These are phyloP conservation scores for Dioctria linearis DNA, from an alignment of 2,888 invertebrate genomes.

Conservation along the genomic window DNA sequence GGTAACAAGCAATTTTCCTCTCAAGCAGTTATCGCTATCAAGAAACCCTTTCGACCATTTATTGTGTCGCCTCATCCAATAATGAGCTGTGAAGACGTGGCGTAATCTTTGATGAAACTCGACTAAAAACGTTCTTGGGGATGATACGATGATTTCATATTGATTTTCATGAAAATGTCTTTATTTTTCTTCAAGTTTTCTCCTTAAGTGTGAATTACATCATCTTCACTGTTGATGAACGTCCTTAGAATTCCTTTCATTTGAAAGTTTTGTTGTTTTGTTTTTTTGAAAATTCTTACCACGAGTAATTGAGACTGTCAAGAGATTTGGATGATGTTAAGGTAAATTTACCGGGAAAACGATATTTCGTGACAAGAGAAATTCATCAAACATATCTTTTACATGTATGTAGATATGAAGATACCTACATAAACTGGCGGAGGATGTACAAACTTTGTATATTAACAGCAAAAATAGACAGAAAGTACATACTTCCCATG, in stretches of 20 bases:
- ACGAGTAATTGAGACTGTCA: background rate
- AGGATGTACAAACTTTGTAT: too few species aligned
- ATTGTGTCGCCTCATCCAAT: slow-evolving; percentile 36
- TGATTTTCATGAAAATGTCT: slow-evolving; percentile 5
- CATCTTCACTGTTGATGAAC: slow-evolving; percentile 20
- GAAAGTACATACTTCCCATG: background rate
- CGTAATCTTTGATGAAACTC: slow-evolving; percentile 32
- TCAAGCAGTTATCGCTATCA: background rate
- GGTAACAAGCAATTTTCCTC: slow-evolving; percentile 8
- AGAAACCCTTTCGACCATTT: slow-evolving; percentile 22
- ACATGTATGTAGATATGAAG: background rate
- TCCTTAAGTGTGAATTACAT: slow-evolving; percentile 14
- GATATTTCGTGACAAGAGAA: background rate
- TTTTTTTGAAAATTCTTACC: too few species aligned
- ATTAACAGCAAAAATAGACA: too few species aligned
- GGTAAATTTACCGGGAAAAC: background rate
- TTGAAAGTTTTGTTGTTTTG: background rate
- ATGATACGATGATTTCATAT: background rate
- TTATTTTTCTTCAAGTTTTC: background rate
- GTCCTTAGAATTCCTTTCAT: background rate
- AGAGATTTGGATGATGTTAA: background rate
- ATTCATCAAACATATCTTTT: slow-evolving; percentile 28
- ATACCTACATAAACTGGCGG: background rate
- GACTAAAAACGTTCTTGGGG: background rate
- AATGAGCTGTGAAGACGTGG: slow-evolving; percentile 29